Conservation (phyloP, 2,797 vertebrate species). For the Otolemur crassicaudatus region DNA sequence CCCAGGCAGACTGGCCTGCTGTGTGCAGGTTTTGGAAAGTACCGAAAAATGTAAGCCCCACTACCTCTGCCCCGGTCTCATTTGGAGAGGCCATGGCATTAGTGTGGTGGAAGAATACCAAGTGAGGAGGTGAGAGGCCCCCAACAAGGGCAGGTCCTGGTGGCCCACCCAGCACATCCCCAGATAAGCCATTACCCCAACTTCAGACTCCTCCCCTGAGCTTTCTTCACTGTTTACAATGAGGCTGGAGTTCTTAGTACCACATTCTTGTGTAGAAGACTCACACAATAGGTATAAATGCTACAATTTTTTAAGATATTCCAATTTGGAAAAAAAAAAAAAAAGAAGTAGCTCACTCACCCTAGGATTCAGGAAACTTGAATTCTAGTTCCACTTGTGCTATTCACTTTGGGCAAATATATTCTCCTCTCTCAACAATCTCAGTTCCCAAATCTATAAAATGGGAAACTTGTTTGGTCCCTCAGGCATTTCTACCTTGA, state of each 20-base stretch:
- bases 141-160: background rate
- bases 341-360: background rate
- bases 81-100: background rate
- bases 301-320: background rate
- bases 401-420: background rate
- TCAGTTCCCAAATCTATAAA: background rate
- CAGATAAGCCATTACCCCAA: no score
- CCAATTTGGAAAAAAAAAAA: background rate
- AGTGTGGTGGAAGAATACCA: background rate
- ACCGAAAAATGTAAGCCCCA: background rate
- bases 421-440: background rate
- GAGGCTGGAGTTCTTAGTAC: background rate
- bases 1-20: no score
- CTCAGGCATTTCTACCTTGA: background rate
- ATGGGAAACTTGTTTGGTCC: no score
- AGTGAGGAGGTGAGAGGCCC: background rate
- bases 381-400: background rate
- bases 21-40: background rate
- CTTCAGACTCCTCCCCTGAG: background rate
- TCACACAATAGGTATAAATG: background rate
- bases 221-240: background rate
- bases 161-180: background rate
- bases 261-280: background rate
- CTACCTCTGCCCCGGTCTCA: background rate
- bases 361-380: background rate